These are phyloP conservation scores for Urocolius indicus DNA, from an alignment of 2,113 vertebrate genomes.

Conservation along the genomic window DNA sequence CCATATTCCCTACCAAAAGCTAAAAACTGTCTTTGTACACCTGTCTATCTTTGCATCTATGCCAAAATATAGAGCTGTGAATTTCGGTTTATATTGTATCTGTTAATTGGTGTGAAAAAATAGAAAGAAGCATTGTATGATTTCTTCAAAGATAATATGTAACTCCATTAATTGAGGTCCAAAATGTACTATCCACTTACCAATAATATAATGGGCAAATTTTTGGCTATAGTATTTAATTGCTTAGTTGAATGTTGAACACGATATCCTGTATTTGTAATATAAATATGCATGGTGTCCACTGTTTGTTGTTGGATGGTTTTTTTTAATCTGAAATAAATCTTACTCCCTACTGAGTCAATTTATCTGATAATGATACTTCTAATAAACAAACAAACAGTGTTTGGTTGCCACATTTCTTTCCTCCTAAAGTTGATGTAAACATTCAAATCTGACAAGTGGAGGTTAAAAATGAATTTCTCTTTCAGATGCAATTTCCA, in stretches of 20 bases:
- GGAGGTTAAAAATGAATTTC: not conserved
- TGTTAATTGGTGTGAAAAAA: not conserved
- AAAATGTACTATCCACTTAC: not conserved
- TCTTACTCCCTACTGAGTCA: not conserved
- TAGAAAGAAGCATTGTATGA: rapidly evolving
- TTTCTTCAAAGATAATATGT: not conserved
- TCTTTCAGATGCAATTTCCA: not conserved
- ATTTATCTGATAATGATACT: not conserved
- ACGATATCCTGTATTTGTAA: not conserved
- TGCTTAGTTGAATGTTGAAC: not conserved
- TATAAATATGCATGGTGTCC: not conserved
- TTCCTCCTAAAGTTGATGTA: not conserved
- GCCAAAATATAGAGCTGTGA: not conserved
- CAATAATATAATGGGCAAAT: not conserved
- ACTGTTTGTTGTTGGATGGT: not conserved
- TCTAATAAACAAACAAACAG: not conserved
- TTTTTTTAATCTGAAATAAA: not conserved
- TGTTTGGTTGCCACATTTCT: not conserved
- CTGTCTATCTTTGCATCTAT: not conserved
- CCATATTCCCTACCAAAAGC: not conserved
- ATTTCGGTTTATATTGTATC: not conserved
- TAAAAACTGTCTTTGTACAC: not conserved
- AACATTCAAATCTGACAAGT: not conserved
- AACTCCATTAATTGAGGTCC: not conserved
- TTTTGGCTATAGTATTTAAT: not conserved